Evolutionary conservation across 1,140 invertebrate genomes (phyloP).

Genomic region (Philotrypesis tridentata): DNA sequence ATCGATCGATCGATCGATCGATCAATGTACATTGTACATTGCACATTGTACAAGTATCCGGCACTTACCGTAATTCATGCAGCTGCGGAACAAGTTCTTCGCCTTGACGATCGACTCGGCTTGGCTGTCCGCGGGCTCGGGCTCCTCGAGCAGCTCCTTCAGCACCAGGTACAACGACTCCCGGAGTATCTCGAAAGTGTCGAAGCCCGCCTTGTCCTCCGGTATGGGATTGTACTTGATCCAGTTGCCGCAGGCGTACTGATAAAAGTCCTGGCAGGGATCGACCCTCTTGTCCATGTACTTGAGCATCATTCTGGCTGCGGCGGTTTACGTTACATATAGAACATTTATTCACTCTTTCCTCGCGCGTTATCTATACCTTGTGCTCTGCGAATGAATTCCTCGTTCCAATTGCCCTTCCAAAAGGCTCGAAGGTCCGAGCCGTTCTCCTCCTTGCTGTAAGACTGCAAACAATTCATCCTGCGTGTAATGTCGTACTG

Average conservation of each 20-base stretch:
- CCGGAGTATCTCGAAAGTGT: conserved; percentile 87
- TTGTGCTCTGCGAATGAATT: conserved; percentile 62
- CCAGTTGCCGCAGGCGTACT: conserved; percentile 93
- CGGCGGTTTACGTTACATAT: too few relatives aligned
- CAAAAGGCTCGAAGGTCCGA: conserved; percentile 71
- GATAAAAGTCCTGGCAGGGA: conserved; percentile 94
- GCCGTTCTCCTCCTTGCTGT: conserved; percentile 41
- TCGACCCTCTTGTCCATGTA: conserved; percentile 86
- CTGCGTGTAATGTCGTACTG: too few relatives aligned
- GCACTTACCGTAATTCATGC: conserved; percentile 84
- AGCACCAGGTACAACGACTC: conserved; percentile 83
- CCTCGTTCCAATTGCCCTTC: conserved; percentile 71
- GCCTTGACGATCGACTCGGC: conserved; percentile 79
- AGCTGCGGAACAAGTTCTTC: conserved; percentile 87
- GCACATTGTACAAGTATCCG: neutral
- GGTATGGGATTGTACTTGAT: conserved; percentile 88
- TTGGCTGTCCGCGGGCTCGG: conserved; percentile 68
- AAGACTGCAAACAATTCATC: too few relatives aligned
- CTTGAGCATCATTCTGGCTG: conserved; percentile 80
- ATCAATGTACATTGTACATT: too few relatives aligned
- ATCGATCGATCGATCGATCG: too few relatives aligned
- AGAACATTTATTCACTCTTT: too few relatives aligned
- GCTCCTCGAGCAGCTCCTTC: conserved; percentile 79
- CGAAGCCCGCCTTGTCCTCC: conserved; percentile 85
- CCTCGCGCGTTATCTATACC: too few relatives aligned